phyloP scores from a whole-genome alignment of 2,113 vertebrate genomes.

The Hypomesus transpacificus region DNA sequence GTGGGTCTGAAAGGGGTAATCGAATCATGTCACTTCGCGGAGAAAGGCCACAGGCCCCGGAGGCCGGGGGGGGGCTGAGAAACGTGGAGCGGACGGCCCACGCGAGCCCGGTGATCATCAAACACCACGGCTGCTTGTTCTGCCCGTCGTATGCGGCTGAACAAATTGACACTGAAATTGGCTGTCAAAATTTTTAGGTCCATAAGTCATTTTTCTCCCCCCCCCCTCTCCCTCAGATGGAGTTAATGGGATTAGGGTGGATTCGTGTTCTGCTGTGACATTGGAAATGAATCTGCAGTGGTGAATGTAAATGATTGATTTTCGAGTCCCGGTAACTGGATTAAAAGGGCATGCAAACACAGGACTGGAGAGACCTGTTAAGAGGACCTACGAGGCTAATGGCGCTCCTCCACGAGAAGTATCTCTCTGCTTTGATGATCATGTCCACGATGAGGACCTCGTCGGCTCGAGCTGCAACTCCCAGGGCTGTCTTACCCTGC shows the following conservation, averaged over 20 bases:
- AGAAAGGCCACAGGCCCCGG: conserved; percentile 56
- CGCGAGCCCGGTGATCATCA: conserved; percentile 33
- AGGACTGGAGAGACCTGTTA: neutral
- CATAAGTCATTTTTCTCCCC: conserved; percentile 2
- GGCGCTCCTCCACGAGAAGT: conserved; percentile 76
- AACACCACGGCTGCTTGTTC: conserved; percentile 35
- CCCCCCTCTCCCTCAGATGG: neutral
- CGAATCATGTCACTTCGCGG: conserved; percentile 58
- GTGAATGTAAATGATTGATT: conserved; percentile 44
- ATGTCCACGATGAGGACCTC: conserved; percentile 83
- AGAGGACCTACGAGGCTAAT: conserved; percentile 28
- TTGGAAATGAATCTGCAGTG: conserved; percentile 37
- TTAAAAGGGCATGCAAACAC: neutral
- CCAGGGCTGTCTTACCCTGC: conserved; percentile 83
- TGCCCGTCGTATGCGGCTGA: conserved; percentile 17
- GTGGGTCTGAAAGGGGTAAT: conserved; percentile 72
- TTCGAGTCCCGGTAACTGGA: conserved; percentile 10
- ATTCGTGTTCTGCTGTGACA: conserved; percentile 23
- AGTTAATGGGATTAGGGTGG: conserved; percentile 34
- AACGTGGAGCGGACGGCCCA: neutral
- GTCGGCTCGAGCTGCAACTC: conserved; percentile 79
- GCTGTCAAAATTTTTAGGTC: conserved; percentile 26
- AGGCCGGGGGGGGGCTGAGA: conserved; percentile 18
- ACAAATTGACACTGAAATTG: conserved; percentile 45
- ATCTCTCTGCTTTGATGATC: conserved; percentile 93